Percentiles rank a stretch among this genome's conserved stretches.
These are phyloP conservation scores for Aphodius granarius DNA, from an alignment of 2,888 invertebrate genomes.

Conservation along the genomic window DNA sequence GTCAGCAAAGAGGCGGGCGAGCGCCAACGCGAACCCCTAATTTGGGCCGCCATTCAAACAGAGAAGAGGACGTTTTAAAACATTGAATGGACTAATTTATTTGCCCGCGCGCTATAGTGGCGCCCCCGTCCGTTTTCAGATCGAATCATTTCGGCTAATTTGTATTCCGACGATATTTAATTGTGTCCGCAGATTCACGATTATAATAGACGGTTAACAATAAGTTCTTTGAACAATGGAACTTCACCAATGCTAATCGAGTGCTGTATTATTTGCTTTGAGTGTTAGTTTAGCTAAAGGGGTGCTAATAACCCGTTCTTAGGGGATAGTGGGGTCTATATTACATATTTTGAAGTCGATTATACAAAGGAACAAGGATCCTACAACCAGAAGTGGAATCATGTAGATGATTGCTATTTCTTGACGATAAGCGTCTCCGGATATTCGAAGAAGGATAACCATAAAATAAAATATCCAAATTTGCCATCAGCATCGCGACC, in stretches of 20 bases:
- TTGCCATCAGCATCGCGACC: too few relatives aligned
- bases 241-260: background rate
- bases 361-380: too few relatives aligned
- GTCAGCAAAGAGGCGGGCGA: slow-evolving; percentile 2
- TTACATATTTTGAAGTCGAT: too few relatives aligned
- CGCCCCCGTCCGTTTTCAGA: background rate
- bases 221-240: background rate
- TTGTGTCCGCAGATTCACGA: slow-evolving; percentile 1
- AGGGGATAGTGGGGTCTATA: background rate
- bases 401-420: too few relatives aligned
- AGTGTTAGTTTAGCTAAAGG: background rate
- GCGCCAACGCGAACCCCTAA: background rate
- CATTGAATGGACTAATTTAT: slow-evolving; percentile 11
- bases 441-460: too few relatives aligned
- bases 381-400: too few relatives aligned
- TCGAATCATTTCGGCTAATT: slow-evolving; percentile 10
- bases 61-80: slow-evolving; percentile 10
- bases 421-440: too few relatives aligned
- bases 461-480: too few relatives aligned
- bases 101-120: background rate
- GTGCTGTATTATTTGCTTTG: background rate
- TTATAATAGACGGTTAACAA: slow-evolving; percentile 13
- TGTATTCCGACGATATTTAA: slow-evolving; percentile 9
- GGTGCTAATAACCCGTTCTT: background rate
- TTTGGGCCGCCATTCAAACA: slow-evolving; percentile 8